Evolutionary conservation across 2,797 vertebrate species (phyloP).

Genomic region (Nyctibius grandis): DNA sequence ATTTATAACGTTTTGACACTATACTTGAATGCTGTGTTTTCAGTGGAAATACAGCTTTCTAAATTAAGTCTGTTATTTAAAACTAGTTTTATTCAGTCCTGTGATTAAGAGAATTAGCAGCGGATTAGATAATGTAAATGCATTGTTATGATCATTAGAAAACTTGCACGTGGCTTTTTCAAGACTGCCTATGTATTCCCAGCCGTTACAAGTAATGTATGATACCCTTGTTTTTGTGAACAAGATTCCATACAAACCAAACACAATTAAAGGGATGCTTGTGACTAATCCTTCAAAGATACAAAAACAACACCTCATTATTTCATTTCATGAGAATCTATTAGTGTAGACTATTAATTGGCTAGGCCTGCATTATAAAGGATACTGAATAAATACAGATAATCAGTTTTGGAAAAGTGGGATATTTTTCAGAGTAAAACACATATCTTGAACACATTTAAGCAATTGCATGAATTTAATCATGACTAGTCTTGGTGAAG

Average conservation of each 20-base stretch:
- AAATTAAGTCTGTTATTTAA: background rate
- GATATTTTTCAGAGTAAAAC: background rate
- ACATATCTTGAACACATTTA: background rate
- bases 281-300: background rate
- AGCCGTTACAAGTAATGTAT: background rate
- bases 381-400: background rate
- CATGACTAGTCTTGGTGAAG: background rate
- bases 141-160: background rate
- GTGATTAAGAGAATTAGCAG: background rate
- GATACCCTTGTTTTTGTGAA: background rate
- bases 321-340: background rate
- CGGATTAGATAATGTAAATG: conserved; percentile 4
- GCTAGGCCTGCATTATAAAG: background rate
- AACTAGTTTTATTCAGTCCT: background rate
- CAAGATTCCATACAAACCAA: background rate
- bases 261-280: background rate
- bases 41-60: background rate
- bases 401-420: background rate
- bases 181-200: background rate
- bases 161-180: background rate
- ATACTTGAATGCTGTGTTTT: background rate
- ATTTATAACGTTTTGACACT: background rate
- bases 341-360: background rate
- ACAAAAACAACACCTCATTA: rapidly evolving
- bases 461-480: background rate